phyloP scores from a whole-genome alignment of 1,140 invertebrate genomes.

The Geopemphigus sp. region DNA sequence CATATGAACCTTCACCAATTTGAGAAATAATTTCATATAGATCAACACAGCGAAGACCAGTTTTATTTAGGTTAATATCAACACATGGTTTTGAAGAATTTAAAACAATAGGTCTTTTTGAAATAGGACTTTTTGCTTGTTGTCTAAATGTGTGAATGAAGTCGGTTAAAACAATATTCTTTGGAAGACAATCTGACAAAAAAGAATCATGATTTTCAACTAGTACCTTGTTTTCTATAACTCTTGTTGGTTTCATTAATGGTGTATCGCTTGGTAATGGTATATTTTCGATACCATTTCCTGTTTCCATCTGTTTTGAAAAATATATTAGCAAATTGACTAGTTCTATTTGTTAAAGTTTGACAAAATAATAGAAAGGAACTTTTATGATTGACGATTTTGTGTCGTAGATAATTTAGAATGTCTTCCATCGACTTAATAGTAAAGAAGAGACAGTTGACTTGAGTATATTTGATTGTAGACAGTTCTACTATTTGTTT shows the following conservation, averaged over 20 bases:
- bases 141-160: slow-evolving; percentile 41
- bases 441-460: slow-evolving; percentile 5
- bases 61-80: slow-evolving; percentile 55
- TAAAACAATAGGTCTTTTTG: slow-evolving; percentile 40
- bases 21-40: slow-evolving; percentile 77
- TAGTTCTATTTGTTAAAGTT: slow-evolving; percentile 18
- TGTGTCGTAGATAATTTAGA: slow-evolving; percentile 15
- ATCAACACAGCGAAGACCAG: slow-evolving; percentile 91
- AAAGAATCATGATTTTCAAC: slow-evolving; percentile 48
- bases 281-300: slow-evolving; percentile 48
- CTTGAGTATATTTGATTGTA: slow-evolving; percentile 30
- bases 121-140: slow-evolving; percentile 40
- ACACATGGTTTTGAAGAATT: not conserved
- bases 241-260: slow-evolving; percentile 23
- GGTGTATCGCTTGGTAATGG: slow-evolving; percentile 36
- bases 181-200: slow-evolving; percentile 45
- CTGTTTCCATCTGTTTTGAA: slow-evolving; percentile 43
- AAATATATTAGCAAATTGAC: slow-evolving; percentile 24
- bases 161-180: slow-evolving; percentile 41
- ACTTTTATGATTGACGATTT: slow-evolving; percentile 22
- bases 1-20: slow-evolving; percentile 98
- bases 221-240: slow-evolving; percentile 13
- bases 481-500: slow-evolving; percentile 33
- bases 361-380: slow-evolving; percentile 24
- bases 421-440: slow-evolving; percentile 43